Conservation (phyloP, 2,113 vertebrate genomes). For the Psettodes erumei region DNA sequence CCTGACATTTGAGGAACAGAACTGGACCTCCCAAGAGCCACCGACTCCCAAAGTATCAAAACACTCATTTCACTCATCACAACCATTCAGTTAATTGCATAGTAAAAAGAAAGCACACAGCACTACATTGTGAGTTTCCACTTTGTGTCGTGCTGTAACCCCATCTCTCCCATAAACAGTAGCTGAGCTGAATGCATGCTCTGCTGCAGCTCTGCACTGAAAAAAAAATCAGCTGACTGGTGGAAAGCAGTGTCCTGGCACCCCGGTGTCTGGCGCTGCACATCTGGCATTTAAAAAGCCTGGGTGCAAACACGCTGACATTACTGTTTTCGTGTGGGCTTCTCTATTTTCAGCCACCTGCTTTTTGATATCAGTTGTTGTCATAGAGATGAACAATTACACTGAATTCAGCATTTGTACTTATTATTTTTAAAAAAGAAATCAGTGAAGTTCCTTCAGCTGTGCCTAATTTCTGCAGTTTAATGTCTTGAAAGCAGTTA, state of each 20-base stretch:
- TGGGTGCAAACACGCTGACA: slow-evolving; percentile 66
- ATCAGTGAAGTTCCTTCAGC: too few species aligned
- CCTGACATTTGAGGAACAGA: background rate
- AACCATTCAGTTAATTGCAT: slow-evolving; percentile 12
- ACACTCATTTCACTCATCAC: background rate
- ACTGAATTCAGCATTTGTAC: slow-evolving; percentile 21
- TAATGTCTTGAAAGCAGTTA: too few species aligned
- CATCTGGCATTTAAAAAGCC: slow-evolving; percentile 79
- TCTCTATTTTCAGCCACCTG: slow-evolving; percentile 61
- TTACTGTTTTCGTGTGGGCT: slow-evolving; percentile 51
- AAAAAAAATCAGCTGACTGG: slow-evolving; percentile 68
- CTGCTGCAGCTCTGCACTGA: slow-evolving; percentile 35
- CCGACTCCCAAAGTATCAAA: background rate
- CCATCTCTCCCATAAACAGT: slow-evolving; percentile 18
- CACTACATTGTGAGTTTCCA: slow-evolving; percentile 16
- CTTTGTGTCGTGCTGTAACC: slow-evolving; percentile 13
- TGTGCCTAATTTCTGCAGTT: too few species aligned
- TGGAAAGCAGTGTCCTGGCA: slow-evolving; percentile 61
- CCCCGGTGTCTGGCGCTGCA: slow-evolving; percentile 55
- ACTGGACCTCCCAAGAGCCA: background rate
- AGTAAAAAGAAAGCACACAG: slow-evolving; percentile 24
- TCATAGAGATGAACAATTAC: slow-evolving; percentile 48
- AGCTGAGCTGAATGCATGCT: slow-evolving; percentile 34
- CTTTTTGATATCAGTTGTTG: slow-evolving; percentile 54
- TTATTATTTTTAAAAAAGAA: too few species aligned